Percentiles rank a stretch among this genome's conserved stretches.
Evolutionary conservation across 2,888 invertebrate genomes (phyloP).

Genomic region (Bedellia somnulentella): DNA sequence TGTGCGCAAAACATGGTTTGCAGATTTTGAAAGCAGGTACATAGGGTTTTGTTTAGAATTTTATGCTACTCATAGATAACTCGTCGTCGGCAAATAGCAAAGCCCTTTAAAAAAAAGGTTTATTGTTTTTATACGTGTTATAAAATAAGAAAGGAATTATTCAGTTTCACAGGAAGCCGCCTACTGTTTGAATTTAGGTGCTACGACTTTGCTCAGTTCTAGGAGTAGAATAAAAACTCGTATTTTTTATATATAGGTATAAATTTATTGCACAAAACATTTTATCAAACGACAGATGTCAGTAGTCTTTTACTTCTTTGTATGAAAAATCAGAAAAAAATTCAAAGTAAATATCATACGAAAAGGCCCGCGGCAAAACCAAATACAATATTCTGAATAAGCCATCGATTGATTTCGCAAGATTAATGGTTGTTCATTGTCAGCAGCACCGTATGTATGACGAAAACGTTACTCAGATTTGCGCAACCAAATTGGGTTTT

Average conservation of each 20-base stretch:
- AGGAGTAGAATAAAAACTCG: no score
- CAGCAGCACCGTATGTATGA: slow-evolving; percentile 29
- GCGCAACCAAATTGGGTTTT: slow-evolving; percentile 39
- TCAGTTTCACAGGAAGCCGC: slow-evolving; percentile 29
- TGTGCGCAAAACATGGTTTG: no score
- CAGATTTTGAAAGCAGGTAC: no score
- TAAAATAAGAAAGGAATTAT: slow-evolving; percentile 24
- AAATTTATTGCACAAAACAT: no score
- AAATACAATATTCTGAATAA: slow-evolving; percentile 60
- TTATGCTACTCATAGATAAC: no score
- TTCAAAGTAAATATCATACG: slow-evolving; percentile 52
- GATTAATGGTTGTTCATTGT: slow-evolving; percentile 60
- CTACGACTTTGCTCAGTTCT: no score
- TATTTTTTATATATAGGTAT: no score
- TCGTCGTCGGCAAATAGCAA: slow-evolving; percentile 1
- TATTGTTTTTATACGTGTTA: slow-evolving; percentile 37
- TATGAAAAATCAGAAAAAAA: slow-evolving; percentile 54
- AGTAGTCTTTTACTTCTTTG: slow-evolving; percentile 23
- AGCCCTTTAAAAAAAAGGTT: slow-evolving; percentile 19
- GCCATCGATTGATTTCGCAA: slow-evolving; percentile 62
- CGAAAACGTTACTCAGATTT: slow-evolving; percentile 19
- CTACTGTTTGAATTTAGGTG: no score
- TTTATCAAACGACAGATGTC: slow-evolving; percentile 50
- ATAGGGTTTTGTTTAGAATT: no score
- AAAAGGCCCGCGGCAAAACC: slow-evolving; percentile 51